Evolutionary conservation across 53 echinoderm and acorn worm species (phyloP).

Genomic region (Stichopus horrens): DNA sequence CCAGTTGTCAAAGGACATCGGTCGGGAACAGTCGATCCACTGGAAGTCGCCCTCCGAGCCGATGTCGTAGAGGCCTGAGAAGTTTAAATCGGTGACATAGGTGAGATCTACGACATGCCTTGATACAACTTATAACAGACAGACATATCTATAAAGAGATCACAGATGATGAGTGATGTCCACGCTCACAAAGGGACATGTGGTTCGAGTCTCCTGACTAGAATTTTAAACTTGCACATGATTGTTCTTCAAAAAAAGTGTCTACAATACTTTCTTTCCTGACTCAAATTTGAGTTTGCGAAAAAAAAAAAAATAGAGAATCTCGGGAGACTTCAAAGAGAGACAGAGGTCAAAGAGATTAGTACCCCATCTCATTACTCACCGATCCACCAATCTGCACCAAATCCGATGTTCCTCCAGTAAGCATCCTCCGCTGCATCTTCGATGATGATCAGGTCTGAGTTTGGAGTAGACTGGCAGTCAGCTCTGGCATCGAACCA

Average conservation of each 20-base stretch:
- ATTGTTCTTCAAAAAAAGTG: too few relatives aligned
- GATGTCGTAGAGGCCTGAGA: slow-evolving; percentile 55
- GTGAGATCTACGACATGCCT: not conserved
- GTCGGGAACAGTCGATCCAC: slow-evolving; percentile 63
- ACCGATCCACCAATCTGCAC: slow-evolving; percentile 93
- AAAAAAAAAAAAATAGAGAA: not conserved
- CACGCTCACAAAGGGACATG: too few relatives aligned
- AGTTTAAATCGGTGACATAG: not conserved
- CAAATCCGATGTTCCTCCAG: slow-evolving; percentile 53
- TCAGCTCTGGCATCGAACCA: slow-evolving; percentile 77
- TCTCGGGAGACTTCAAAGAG: not conserved
- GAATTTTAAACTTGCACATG: too few relatives aligned
- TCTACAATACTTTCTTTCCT: too few relatives aligned
- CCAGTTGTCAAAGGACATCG: slow-evolving; percentile 70
- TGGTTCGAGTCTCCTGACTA: too few relatives aligned
- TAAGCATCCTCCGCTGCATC: slow-evolving; percentile 59
- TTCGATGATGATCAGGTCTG: slow-evolving; percentile 77
- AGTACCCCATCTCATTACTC: not conserved
- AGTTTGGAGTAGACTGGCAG: slow-evolving; percentile 59
- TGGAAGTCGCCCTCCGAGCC: slow-evolving; percentile 75
- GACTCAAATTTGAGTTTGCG: not conserved
- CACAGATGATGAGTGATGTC: too few relatives aligned
- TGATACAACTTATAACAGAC: too few relatives aligned
- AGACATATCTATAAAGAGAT: too few relatives aligned
- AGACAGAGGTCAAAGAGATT: not conserved